Evolutionary conservation across 2,113 vertebrate genomes (phyloP), one percentile per base, ranked within the genome.

Genomic region (Actenoides lindsayi): DNA sequence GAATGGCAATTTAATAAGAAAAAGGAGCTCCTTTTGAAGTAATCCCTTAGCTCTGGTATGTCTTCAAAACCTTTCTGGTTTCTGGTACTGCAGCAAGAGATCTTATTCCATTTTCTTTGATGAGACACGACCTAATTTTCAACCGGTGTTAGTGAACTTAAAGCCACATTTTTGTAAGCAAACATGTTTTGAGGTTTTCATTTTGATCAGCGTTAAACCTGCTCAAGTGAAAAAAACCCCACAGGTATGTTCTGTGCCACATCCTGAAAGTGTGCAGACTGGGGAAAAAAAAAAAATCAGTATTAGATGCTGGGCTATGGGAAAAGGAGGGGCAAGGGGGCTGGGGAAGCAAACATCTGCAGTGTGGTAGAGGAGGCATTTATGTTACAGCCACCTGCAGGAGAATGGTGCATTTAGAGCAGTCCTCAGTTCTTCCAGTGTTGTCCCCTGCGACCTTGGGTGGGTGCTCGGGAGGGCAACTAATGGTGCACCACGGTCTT

Each of bases 391-490:
- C 21, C 33, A 17, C 48, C 11, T 0, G 7, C 62, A 37, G 87
- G 48, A 84, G 71, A 77, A 54, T 39, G 6, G 51, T 30, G 18
- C 41, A 1, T 93, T 75, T 83, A n/a, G 77, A 94, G 75, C 95
- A 59, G 80, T 48, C 83, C 75, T 96, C 24, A 60, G 67, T 89
- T 90, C 78, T 83, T 54, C 93, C 67, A 17, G 24, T 28, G n/a
- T 42, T 77, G 88, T 97, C 94, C 92, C 97, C 76, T 2, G 39
- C 18, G 98, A 98, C 98, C 98, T 98, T 98, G 98, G 77, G 56
- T 92, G 65, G 87, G 33, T 93, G 78, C 92, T 98, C 7, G 2
- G 35, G 78, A 70, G 90, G 95, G 94, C 91, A 93, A 95, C 96
- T 95, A 79, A 83, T 93, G 81, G 78, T 87, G 97, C 89, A 44